Conservation (phyloP, 2,797 vertebrate genomes). For the Presbytis comata region DNA sequence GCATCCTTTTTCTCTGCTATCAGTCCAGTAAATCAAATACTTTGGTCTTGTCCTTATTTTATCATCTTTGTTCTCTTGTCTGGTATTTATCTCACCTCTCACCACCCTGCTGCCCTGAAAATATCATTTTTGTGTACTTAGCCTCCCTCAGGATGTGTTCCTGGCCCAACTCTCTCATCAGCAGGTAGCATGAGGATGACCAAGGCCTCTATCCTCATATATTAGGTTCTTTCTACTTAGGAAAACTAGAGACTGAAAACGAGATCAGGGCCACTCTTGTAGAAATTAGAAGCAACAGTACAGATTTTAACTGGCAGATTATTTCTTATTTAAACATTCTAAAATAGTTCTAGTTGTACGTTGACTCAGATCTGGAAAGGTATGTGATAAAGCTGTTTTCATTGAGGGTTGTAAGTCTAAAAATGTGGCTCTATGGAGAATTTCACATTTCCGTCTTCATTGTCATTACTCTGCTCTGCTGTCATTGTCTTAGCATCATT, state of each 20-base stretch:
- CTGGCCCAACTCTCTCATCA: not conserved
- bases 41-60: not conserved
- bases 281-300: not conserved
- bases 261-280: not conserved
- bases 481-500: not conserved
- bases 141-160: not conserved
- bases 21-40: not conserved
- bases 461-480: not conserved
- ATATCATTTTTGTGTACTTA: not conserved
- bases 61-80: not conserved
- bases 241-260: not conserved
- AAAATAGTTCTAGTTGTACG: not conserved
- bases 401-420: not conserved
- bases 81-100: not conserved
- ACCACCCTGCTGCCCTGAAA: not conserved
- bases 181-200: not conserved
- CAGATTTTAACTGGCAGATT: not conserved
- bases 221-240: not conserved
- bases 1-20: not conserved
- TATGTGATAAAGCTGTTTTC: not conserved
- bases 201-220: not conserved
- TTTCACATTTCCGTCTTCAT: not conserved
- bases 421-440: rapidly evolving
- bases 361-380: not conserved
- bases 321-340: not conserved